Conservation (phyloP, 2,797 vertebrate genomes). For the Agapornis canus region DNA sequence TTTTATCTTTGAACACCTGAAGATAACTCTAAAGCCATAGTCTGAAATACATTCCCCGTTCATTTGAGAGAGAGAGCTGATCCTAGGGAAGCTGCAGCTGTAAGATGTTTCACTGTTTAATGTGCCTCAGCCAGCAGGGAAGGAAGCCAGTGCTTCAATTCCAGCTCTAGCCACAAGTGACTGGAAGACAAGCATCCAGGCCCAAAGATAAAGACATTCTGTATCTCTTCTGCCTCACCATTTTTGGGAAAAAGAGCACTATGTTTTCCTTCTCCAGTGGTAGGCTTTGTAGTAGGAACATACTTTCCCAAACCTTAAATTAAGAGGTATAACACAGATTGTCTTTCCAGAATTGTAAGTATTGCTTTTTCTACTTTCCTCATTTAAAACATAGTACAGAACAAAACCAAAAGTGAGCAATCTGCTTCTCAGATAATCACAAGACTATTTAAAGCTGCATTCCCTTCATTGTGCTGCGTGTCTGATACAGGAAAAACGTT, state of each 20-base stretch:
- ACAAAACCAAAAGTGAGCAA: background rate
- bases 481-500: background rate
- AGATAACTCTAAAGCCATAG: background rate
- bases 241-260: slow-evolving; percentile 24
- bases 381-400: background rate
- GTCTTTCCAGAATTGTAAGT: background rate
- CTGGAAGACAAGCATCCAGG: slow-evolving; percentile 4
- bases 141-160: background rate
- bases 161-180: background rate
- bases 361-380: background rate
- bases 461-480: rapidly evolving
- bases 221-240: background rate
- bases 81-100: background rate
- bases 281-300: background rate
- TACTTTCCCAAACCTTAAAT: background rate
- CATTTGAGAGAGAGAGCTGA: background rate
- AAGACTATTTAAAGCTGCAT: background rate
- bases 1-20: background rate
- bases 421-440: background rate
- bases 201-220: slow-evolving; percentile 10
- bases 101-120: background rate
- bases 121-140: background rate
- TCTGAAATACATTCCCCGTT: background rate
- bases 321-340: background rate
- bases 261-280: slow-evolving; percentile 12